Evolutionary conservation across 1,140 invertebrate genomes (phyloP).

Genomic region (Caenorhabditis briggsae): DNA sequence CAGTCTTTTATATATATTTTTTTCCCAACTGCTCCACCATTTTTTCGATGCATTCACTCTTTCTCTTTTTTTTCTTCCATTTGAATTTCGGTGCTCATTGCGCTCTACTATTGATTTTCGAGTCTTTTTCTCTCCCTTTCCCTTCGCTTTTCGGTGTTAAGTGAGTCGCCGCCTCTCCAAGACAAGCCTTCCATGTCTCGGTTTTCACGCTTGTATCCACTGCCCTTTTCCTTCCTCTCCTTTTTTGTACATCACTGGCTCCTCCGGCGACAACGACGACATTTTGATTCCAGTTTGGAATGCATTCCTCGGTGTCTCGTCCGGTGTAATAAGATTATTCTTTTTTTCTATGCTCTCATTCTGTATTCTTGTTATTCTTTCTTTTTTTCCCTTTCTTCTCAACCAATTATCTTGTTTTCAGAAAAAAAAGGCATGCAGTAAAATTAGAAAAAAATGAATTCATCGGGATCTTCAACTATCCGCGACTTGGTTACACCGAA

Average conservation of each 20-base stretch:
- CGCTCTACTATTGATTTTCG: slow-evolving; percentile 38
- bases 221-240: slow-evolving; percentile 8
- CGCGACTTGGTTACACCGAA: slow-evolving; percentile 61
- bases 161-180: slow-evolving; percentile 51
- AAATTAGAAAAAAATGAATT: neutral
- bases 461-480: slow-evolving; percentile 51
- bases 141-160: slow-evolving; percentile 31
- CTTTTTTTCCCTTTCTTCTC: neutral
- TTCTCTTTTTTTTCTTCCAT: neutral
- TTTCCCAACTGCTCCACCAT: neutral
- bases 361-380: neutral
- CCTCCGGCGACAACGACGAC: neutral
- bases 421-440: neutral
- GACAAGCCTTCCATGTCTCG: neutral
- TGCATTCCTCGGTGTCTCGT: neutral
- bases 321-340: neutral
- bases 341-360: no score
- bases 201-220: slow-evolving; percentile 43
- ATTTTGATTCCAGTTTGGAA: neutral
- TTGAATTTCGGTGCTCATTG: slow-evolving; percentile 35
- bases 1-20: no score
- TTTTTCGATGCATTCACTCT: neutral
- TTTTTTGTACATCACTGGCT: slow-evolving; percentile 3
- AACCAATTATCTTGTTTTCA: neutral
- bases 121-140: neutral